phyloP scores from a whole-genome alignment of 2,888 invertebrate genomes.

The Glaucopsyche alexis region DNA sequence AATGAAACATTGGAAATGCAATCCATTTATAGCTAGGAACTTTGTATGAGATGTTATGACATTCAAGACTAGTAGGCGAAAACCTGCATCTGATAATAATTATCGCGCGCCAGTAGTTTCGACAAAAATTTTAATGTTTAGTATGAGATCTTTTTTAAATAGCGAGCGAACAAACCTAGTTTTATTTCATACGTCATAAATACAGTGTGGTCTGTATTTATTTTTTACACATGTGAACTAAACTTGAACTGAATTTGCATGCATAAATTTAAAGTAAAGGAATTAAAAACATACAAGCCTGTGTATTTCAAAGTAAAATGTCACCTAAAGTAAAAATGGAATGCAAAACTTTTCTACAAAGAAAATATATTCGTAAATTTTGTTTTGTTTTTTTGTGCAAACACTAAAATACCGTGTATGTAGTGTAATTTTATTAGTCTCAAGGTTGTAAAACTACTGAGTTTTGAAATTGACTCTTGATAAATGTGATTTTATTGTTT shows the following conservation, averaged over 20 bases:
- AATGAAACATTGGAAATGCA: too few relatives aligned
- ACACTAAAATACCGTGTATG: not conserved
- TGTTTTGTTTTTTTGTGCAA: not conserved
- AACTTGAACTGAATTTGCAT: constrained; percentile 8
- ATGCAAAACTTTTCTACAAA: constrained; percentile 1
- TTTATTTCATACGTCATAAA: constrained; percentile 4
- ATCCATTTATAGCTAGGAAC: too few relatives aligned
- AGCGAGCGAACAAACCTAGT: not conserved
- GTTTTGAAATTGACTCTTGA: too few relatives aligned
- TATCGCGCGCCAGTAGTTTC: too few relatives aligned
- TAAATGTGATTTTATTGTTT: too few relatives aligned
- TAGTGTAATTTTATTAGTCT: not conserved
- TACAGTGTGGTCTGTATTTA: constrained; percentile 7
- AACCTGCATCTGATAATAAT: too few relatives aligned
- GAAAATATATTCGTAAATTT: constrained; percentile 2
- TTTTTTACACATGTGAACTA: not conserved
- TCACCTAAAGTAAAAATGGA: constrained; percentile 13
- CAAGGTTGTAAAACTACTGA: too few relatives aligned
- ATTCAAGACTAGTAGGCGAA: too few relatives aligned
- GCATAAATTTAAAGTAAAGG: constrained; percentile 5
- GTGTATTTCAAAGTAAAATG: constrained; percentile 18
- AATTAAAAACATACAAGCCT: constrained; percentile 15
- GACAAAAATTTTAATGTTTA: too few relatives aligned
- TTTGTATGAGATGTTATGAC: too few relatives aligned
- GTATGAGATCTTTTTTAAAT: not conserved